phyloP scores from a whole-genome alignment of 1,140 invertebrate genomes.

The Latrodectus geometricus region DNA sequence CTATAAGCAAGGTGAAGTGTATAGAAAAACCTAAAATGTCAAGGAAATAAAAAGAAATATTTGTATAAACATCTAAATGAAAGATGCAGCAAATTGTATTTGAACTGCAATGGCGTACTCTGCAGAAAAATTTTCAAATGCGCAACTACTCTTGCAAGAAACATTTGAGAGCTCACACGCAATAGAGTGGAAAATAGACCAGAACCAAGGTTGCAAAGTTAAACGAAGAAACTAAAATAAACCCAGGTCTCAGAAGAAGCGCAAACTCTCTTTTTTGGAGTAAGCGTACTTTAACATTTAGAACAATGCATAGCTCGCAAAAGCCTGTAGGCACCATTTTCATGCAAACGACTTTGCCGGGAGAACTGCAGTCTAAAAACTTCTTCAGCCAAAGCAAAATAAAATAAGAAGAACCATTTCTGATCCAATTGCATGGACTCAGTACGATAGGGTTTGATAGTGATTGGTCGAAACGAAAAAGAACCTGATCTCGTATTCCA shows the following conservation, averaged over 20 bases:
- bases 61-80: too few species aligned
- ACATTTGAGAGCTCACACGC: neutral
- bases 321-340: slow-evolving; percentile 8
- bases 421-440: slow-evolving; percentile 28
- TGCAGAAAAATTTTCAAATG: too few species aligned
- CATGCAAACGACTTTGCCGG: slow-evolving; percentile 42
- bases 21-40: too few species aligned
- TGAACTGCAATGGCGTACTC: too few species aligned
- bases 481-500: slow-evolving; percentile 46
- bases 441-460: slow-evolving; percentile 4
- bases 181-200: slow-evolving; percentile 16
- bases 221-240: neutral
- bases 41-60: too few species aligned
- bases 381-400: slow-evolving; percentile 10
- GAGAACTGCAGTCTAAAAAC: slow-evolving; percentile 29
- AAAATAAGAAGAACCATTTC: slow-evolving; percentile 45
- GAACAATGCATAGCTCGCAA: slow-evolving; percentile 7
- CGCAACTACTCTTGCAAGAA: too few species aligned
- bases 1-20: too few species aligned
- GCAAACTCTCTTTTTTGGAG: slow-evolving; percentile 3
- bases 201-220: neutral
- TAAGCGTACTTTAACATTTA: slow-evolving; percentile 41
- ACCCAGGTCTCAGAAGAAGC: neutral
- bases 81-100: too few species aligned
- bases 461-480: slow-evolving; percentile 23